Base-by-base conservation (phyloP, 2,888 invertebrate species). In the Tipula unca region DNA sequence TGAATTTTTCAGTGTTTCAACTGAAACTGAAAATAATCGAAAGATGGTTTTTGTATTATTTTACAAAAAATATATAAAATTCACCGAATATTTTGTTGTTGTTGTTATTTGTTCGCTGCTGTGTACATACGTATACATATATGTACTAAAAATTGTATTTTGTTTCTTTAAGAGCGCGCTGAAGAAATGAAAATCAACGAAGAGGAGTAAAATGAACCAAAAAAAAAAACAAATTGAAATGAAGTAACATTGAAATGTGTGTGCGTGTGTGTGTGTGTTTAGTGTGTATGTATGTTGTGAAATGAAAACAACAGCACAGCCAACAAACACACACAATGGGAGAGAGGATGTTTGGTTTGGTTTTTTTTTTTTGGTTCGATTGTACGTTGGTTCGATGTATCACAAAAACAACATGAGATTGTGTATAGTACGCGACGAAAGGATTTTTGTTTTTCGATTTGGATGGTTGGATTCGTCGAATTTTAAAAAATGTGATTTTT, bases 191-290 rank as follows among this genome's bases (percentile, higher is more conserved):
- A 69, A 69, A 69, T 69, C 25, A 25, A 10, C 69, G 69, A 69
- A 69, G 69, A 69, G 69, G 69, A 69, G 69, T 69, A 69, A 69
- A 69, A 69, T 69, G 69, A 69, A 69, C 48, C 48, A 48, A 48
- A 48, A 39, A 10, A 35, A 3, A 35, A 35, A 35, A 35, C 3
- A 35, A 32, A 39, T 39, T 39, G 10, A 39, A 39, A 39, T 39
- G 13, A 39, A n/a, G 10, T 17, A 69, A 25, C 25, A 69, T 25
- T 69, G 69, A 10, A 48, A n/a, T 48, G 48, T 69, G 25, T 25
- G 69, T 69, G 25, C 8, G 25, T 20, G 25, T 13, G 25, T 69
- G 10, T 1, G 69, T 10, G 20, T 25, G 20, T 25, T n/a, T n/a
- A n/a, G 69, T 10, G 69, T 48, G 17, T 20, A 17, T 48, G n/a